These are phyloP conservation scores for Oceanodroma tethys DNA, from an alignment of 2,113 vertebrate species.

Conservation along the genomic window DNA sequence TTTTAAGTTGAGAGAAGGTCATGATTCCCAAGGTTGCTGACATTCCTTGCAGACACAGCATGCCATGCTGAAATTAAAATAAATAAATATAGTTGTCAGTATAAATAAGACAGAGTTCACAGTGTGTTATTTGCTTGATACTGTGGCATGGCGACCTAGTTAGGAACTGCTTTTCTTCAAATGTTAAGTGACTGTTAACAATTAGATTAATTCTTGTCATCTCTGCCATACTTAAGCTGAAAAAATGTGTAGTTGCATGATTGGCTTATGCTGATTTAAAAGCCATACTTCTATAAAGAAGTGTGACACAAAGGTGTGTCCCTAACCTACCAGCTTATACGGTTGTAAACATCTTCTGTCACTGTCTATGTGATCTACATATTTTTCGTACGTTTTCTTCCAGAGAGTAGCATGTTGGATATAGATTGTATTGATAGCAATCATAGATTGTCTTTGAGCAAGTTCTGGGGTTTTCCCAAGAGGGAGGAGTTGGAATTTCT, in stretches of 20 bases:
- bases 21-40: not conserved
- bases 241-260: not conserved
- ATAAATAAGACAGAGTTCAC: conserved; percentile 17
- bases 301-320: not conserved
- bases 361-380: fast-evolving
- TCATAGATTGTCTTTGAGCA: not conserved
- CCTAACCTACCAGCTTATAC: not conserved
- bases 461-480: not conserved
- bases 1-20: not conserved
- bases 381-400: not conserved
- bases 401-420: not conserved
- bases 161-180: not conserved
- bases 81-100: conserved; percentile 2
- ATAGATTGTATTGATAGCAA: not conserved
- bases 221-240: not conserved
- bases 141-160: not conserved
- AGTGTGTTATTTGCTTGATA: not conserved
- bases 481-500: not conserved
- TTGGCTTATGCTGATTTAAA: fast-evolving
- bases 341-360: not conserved
- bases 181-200: not conserved
- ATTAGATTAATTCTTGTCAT: not conserved
- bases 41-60: not conserved
- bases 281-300: not conserved
- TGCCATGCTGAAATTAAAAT: not conserved